Evolutionary conservation across 2,113 vertebrate genomes (phyloP).

Genomic region (Hassar affinis): DNA sequence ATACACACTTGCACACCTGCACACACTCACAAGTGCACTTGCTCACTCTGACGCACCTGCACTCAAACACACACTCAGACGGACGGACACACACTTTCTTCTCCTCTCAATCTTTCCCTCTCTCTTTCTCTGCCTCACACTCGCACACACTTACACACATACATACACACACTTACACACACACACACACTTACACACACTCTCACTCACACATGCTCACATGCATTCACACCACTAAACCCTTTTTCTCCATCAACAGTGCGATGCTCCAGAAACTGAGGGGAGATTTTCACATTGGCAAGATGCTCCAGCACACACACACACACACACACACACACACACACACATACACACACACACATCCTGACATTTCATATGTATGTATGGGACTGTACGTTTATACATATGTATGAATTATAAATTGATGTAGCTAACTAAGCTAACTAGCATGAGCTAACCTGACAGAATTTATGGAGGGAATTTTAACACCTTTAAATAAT

Average conservation of each 20-base stretch:
- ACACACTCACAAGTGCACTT: slow-evolving; percentile 46
- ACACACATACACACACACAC: slow-evolving; percentile 31
- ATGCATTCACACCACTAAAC: slow-evolving; percentile 60
- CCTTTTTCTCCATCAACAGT: slow-evolving; percentile 74
- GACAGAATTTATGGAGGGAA: background rate
- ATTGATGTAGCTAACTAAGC: background rate
- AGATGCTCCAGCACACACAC: slow-evolving; percentile 57
- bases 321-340: slow-evolving; percentile 36
- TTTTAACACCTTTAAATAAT: background rate
- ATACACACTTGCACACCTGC: background rate
- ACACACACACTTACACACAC: slow-evolving; percentile 46
- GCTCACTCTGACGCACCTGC: slow-evolving; percentile 51
- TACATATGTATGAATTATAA: too few species aligned
- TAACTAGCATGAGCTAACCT: too few species aligned
- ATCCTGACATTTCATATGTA: slow-evolving; percentile 31
- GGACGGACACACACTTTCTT: slow-evolving; percentile 45
- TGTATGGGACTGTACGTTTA: too few species aligned
- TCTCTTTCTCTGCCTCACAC: slow-evolving; percentile 31
- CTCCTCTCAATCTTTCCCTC: slow-evolving; percentile 51
- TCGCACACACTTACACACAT: slow-evolving; percentile 49
- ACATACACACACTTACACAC: slow-evolving; percentile 50
- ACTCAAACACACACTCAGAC: slow-evolving; percentile 36
- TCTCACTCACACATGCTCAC: slow-evolving; percentile 41
- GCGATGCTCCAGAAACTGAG: slow-evolving; percentile 68
- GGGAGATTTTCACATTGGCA: slow-evolving; percentile 75